Base-by-base conservation (phyloP, 2,888 invertebrate species). In the Heliconius erato region DNA sequence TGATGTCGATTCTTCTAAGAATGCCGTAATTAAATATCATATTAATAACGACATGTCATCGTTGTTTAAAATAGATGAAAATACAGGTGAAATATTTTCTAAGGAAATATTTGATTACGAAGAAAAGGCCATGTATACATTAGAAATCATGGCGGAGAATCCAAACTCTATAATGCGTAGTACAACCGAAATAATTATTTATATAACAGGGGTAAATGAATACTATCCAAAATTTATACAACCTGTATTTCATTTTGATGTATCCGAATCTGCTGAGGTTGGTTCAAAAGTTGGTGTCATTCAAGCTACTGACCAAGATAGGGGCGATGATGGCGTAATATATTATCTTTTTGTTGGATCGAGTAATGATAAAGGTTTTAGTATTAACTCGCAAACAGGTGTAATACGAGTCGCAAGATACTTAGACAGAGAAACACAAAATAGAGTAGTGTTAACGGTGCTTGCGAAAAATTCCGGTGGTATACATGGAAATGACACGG, bases 391-490 rank as follows among this genome's bases (percentile, higher is more conserved):
- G 0, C 97, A 98, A 89, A 98, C 98, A 0, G 99, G 99, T 1
- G 97, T 97, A 0, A 98, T 99, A 84, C 97, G 97, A 85, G 98
- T 99, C 0, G 97, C 98, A 0, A 96, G 98, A 83, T 97, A 97
- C 90, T 96, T 98, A 84, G 98, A 99, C 87, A 96, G 98, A 81
- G 98, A 99, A 94, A 98, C 98, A 0, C 98, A 98, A 92, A 98
- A 98, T 89, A 96, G 99, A 83, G 98, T 98, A 3, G 98, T 99
- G 0, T 93, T 99, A 16, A 98, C 98, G 0, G 99, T 99, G 0
- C 97, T 99, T 96, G 99, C 99, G 0, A 99, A 99, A 94, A 99
- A 99, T 91, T 97, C 97, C 78, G 99, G 99, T 23, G 98, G 99
- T 28, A 99, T 99, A 87, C 97, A 98, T 67, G 99, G 99, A 5